Percentiles rank a stretch among this genome's conserved stretches.
Conservation (phyloP, 2,113 vertebrate species). For the Tyto alba region DNA sequence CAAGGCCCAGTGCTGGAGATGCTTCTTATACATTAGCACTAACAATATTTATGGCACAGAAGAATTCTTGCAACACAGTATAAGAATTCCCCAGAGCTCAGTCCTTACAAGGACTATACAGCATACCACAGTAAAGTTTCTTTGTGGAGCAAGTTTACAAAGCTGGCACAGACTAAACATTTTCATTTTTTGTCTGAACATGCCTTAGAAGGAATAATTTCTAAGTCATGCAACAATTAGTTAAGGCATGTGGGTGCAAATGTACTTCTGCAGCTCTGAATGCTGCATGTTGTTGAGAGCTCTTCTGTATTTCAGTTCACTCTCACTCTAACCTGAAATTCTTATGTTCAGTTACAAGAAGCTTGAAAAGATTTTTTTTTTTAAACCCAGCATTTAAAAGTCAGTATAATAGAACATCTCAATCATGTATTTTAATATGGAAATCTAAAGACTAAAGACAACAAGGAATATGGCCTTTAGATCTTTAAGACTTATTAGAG, state of each 20-base stretch:
- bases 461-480: not conserved
- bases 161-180: constrained; percentile 33
- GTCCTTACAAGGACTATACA: constrained; percentile 25
- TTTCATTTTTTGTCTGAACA: constrained; percentile 49
- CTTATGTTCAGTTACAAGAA: not conserved
- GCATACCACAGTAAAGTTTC: not conserved
- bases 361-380: not conserved
- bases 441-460: not conserved
- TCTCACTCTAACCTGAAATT: not conserved
- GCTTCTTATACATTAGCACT: not conserved
- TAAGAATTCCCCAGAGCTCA: not conserved
- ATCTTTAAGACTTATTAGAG: not conserved
- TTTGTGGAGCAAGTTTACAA: constrained; percentile 7
- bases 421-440: not conserved
- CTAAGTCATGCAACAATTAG: constrained; percentile 19
- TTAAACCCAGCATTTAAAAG: not conserved
- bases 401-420: not conserved
- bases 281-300: not conserved
- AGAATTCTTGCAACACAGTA: not conserved
- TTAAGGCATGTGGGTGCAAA: constrained; percentile 19
- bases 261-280: constrained; percentile 1
- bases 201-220: constrained; percentile 43
- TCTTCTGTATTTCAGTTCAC: not conserved
- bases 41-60: not conserved
- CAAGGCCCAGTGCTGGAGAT: not conserved